Evolutionary conservation across 2,888 invertebrate genomes (phyloP).

Genomic region (Amphipoea lucens): DNA sequence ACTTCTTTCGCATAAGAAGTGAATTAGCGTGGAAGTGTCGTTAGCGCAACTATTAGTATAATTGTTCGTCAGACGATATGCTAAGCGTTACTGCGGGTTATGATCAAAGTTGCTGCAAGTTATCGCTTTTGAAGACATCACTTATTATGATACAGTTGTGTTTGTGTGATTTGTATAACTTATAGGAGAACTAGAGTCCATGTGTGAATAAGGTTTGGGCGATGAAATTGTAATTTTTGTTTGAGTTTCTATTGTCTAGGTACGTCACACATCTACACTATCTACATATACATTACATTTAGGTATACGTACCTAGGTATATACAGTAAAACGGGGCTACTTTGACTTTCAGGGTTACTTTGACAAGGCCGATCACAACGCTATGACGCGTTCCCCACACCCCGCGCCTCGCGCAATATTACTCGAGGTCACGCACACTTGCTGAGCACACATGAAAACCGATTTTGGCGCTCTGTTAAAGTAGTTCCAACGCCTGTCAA

Average conservation of each 20-base stretch:
- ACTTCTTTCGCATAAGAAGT: constrained; percentile 47
- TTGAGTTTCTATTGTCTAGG: background rate
- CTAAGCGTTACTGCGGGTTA: constrained; percentile 62
- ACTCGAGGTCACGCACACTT: too few relatives aligned
- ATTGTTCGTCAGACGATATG: constrained; percentile 60
- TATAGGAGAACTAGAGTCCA: background rate
- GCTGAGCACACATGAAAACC: too few relatives aligned
- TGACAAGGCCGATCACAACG: too few relatives aligned
- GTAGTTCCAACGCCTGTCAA: too few relatives aligned
- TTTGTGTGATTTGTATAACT: background rate
- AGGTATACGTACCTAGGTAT: too few relatives aligned
- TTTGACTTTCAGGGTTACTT: too few relatives aligned
- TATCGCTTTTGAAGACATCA: constrained; percentile 21
- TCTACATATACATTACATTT: too few relatives aligned
- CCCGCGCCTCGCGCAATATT: too few relatives aligned
- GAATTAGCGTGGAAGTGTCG: constrained; percentile 54
- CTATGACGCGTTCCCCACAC: too few relatives aligned
- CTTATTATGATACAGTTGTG: constrained; percentile 28
- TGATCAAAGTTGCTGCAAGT: constrained; percentile 57
- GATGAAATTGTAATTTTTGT: background rate
- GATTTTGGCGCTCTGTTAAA: too few relatives aligned
- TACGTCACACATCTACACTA: background rate
- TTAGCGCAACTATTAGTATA: constrained; percentile 58
- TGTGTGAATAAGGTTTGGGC: background rate
- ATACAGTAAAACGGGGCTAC: too few relatives aligned